Conservation (phyloP, 2,797 vertebrate species). For the Malacoraja senta region DNA sequence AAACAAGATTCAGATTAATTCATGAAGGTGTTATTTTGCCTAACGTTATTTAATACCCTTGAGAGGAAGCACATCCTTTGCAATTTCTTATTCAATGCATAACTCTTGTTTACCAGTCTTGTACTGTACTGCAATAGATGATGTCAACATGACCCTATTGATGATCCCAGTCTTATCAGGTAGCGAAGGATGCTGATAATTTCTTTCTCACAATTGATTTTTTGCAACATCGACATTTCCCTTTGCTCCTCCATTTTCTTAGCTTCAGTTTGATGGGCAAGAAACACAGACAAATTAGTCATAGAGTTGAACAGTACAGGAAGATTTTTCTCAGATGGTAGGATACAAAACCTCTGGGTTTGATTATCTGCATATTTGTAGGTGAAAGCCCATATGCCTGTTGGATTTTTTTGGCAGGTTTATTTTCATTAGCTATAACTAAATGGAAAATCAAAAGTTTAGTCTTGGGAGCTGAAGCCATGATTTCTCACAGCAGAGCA, state of each 20-base stretch:
- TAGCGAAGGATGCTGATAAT: neutral
- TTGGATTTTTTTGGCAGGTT: neutral
- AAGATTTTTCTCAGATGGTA: neutral
- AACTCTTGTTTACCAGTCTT: neutral
- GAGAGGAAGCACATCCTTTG: neutral
- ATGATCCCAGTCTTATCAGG: slow-evolving; percentile 3
- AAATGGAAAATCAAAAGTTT: neutral
- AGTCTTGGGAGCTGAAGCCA: neutral
- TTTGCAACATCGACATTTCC: neutral
- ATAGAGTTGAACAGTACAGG: too few species aligned
- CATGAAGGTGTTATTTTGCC: neutral
- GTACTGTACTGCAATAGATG: neutral
- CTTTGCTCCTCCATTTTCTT: neutral
- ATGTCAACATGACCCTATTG: slow-evolving; percentile 21
- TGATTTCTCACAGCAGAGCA: neutral
- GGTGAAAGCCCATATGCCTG: neutral
- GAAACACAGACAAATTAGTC: neutral
- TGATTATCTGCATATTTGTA: neutral
- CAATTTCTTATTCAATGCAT: neutral
- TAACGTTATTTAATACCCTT: neutral
- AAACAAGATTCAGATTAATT: neutral
- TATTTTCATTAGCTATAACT: neutral
- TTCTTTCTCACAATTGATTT: neutral
- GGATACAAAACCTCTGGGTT: neutral
- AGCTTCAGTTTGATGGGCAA: neutral